Percentiles rank a stretch among this genome's conserved stretches.
Evolutionary conservation across 2,888 invertebrate genomes (phyloP).

Genomic region (Amphipyra tragopoginis): DNA sequence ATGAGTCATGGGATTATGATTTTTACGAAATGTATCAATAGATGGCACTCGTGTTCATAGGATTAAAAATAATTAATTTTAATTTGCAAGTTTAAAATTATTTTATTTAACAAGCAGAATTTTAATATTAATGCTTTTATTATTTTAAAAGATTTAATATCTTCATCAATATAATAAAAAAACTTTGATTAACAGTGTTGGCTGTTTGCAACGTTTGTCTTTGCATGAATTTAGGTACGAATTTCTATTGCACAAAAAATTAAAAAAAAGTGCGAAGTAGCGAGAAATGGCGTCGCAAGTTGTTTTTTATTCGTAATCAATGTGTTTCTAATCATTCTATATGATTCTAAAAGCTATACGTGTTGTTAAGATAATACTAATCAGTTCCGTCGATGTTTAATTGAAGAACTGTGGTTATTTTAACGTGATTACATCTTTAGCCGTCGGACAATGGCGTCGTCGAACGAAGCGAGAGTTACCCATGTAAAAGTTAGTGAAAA

Average conservation of each 20-base stretch:
- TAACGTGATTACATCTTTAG: slow-evolving; percentile 74
- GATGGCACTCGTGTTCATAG: slow-evolving; percentile 14
- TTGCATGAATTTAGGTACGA: slow-evolving; percentile 66
- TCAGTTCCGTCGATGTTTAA: slow-evolving; percentile 73
- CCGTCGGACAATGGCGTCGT: slow-evolving; percentile 88
- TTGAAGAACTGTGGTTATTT: slow-evolving; percentile 76
- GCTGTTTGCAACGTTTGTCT: slow-evolving; percentile 59
- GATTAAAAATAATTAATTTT: neutral
- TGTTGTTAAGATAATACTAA: slow-evolving; percentile 68
- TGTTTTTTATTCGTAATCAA: slow-evolving; percentile 86
- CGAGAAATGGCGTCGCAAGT: slow-evolving; percentile 89
- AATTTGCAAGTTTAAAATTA: neutral
- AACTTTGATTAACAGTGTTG: slow-evolving; percentile 30
- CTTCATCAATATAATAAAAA: neutral
- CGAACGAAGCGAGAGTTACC: slow-evolving; percentile 81
- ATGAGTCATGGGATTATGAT: slow-evolving; percentile 12
- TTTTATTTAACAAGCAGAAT: neutral
- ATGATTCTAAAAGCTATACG: slow-evolving; percentile 67
- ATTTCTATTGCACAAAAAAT: slow-evolving; percentile 70
- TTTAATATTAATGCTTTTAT: neutral
- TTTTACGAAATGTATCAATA: neutral
- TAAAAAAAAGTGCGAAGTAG: slow-evolving; percentile 78
- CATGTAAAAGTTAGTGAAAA: slow-evolving; percentile 86
- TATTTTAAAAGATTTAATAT: neutral
- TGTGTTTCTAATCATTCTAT: slow-evolving; percentile 80